Evolutionary conservation across 2,797 vertebrate species (phyloP).

Genomic region (Poecilia gillii): DNA sequence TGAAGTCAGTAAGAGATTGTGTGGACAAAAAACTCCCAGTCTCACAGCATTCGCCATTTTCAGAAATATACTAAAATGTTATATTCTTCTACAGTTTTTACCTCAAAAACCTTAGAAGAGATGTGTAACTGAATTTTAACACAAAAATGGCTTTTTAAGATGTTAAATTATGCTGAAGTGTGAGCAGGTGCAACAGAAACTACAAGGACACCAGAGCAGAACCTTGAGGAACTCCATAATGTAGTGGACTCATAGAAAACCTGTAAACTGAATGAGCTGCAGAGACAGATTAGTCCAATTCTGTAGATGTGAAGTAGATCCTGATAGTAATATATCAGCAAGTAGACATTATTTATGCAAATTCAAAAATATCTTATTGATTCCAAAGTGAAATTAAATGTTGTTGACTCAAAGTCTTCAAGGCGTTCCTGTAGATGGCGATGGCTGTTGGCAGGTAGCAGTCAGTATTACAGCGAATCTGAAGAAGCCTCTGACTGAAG

Average conservation of each 20-base stretch:
- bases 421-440: too few species aligned
- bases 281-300: background rate
- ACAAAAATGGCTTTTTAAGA: background rate
- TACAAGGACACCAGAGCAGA: background rate
- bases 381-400: too few species aligned
- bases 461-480: too few species aligned
- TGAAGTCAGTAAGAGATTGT: background rate
- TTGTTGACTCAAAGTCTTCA: too few species aligned
- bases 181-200: background rate
- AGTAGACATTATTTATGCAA: background rate
- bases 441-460: too few species aligned
- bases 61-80: background rate
- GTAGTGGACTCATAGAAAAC: background rate
- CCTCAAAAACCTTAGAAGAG: background rate
- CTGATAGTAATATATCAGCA: background rate
- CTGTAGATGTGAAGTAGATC: background rate
- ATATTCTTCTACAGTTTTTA: background rate
- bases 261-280: background rate
- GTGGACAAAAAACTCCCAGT: background rate
- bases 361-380: too few species aligned
- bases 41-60: background rate
- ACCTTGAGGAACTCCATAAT: background rate
- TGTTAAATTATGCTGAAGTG: background rate
- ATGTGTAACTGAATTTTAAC: background rate
- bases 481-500: too few species aligned